These are phyloP conservation scores for Apamea monoglypha DNA, from an alignment of 2,888 invertebrate genomes.

Conservation along the genomic window DNA sequence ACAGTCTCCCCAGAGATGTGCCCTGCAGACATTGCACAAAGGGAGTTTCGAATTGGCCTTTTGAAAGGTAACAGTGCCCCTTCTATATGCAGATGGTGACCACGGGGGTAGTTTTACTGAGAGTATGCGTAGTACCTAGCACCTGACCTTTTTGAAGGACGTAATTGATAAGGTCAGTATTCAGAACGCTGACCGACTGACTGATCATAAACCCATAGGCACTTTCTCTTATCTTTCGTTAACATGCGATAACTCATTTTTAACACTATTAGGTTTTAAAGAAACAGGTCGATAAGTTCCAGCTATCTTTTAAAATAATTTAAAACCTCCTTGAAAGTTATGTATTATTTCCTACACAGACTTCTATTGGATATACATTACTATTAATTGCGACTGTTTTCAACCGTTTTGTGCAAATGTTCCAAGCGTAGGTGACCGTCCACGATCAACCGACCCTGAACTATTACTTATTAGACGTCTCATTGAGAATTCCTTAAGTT, in stretches of 20 bases:
- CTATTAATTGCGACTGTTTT: constrained; percentile 26
- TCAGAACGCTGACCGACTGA: neutral
- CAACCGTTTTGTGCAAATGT: constrained; percentile 54
- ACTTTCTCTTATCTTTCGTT: neutral
- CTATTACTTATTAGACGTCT: constrained; percentile 21
- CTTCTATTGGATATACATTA: constrained; percentile 8
- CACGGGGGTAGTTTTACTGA: too few species aligned
- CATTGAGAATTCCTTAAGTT: constrained; percentile 30
- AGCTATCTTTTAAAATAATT: constrained; percentile 8
- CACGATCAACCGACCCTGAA: constrained; percentile 48
- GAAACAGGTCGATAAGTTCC: neutral
- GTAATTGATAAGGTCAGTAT: neutral
- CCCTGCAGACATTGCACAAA: too few species aligned
- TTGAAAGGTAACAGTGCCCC: too few species aligned
- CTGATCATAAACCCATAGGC: neutral
- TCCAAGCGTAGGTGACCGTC: constrained; percentile 62
- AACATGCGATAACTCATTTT: neutral
- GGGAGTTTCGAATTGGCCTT: too few species aligned
- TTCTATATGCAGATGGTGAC: too few species aligned
- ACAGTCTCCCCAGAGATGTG: too few species aligned
- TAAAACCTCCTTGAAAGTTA: constrained; percentile 10
- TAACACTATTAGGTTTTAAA: neutral
- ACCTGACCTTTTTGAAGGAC: neutral
- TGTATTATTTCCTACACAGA: neutral
- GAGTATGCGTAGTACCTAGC: too few species aligned